These are phyloP conservation scores for Spea hammondii DNA, from an alignment of 2,797 vertebrate species.

Conservation along the genomic window DNA sequence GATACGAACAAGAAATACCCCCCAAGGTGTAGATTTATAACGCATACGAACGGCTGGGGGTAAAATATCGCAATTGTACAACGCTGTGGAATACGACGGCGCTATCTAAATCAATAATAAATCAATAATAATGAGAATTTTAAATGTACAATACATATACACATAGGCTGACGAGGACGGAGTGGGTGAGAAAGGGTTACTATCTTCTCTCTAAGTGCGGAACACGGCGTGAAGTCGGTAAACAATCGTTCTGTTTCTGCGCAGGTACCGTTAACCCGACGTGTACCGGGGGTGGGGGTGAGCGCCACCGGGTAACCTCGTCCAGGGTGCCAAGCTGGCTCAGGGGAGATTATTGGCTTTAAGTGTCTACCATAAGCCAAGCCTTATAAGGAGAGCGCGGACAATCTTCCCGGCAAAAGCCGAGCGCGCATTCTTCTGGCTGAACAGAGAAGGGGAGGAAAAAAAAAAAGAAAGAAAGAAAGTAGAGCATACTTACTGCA, in stretches of 20 bases:
- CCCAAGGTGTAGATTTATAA: too few species aligned
- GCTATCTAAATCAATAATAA: too few species aligned
- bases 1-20: too few species aligned
- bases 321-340: neutral
- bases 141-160: too few species aligned
- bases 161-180: too few species aligned
- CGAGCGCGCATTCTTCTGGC: neutral
- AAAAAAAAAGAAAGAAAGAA: neutral
- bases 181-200: neutral
- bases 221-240: constrained; percentile 18
- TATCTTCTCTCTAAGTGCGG: constrained; percentile 2
- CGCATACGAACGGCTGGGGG: too few species aligned
- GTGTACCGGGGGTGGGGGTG: neutral
- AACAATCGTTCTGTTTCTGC: constrained; percentile 11
- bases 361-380: constrained; percentile 47
- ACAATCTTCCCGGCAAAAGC: constrained; percentile 25
- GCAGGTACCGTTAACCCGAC: constrained; percentile 14
- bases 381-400: constrained; percentile 47
- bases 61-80: too few species aligned
- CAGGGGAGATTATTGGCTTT: constrained; percentile 19
- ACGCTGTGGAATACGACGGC: too few species aligned
- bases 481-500: constrained; percentile 57
- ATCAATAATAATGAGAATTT: too few species aligned
- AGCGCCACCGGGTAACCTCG: neutral
- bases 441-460: neutral